Percentiles rank a stretch among this genome's conserved stretches.
These are phyloP conservation scores for Geodia barretti DNA, from an alignment of 37 sponge, comb jelly and placozoan genomes.

Conservation along the genomic window DNA sequence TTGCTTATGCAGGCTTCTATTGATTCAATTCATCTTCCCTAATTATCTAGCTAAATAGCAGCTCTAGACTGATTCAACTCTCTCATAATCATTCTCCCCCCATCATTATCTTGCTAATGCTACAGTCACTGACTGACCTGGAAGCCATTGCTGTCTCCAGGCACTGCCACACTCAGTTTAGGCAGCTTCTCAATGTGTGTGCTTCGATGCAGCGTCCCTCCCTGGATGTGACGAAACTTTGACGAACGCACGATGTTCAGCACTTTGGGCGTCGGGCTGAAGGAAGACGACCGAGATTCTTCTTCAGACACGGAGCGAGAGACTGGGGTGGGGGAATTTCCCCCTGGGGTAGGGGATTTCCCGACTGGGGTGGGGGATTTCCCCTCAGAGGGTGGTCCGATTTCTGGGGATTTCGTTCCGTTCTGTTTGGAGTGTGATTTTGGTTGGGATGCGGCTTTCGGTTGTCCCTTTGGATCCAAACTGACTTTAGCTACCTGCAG, in stretches of 20 bases:
- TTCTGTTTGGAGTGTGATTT: not conserved
- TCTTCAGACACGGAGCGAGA: not conserved
- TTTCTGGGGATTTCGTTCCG: not conserved
- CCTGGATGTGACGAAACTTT: constrained; percentile 80
- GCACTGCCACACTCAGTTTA: constrained; percentile 50
- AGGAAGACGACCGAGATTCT: not conserved
- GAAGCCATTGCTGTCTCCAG: constrained; percentile 83
- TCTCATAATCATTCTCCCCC: too few relatives aligned
- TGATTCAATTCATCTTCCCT: too few relatives aligned
- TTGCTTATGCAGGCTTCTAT: too few relatives aligned
- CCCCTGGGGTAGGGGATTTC: not conserved
- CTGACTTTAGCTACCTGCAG: constrained; percentile 64
- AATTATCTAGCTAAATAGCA: too few relatives aligned
- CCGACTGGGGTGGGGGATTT: not conserved
- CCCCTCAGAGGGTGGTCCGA: not conserved
- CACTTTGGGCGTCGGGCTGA: constrained; percentile 25
- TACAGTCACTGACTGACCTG: too few relatives aligned
- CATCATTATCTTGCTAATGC: too few relatives aligned
- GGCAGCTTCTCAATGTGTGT: constrained; percentile 79
- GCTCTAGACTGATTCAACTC: too few relatives aligned
- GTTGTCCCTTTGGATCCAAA: constrained; percentile 48
- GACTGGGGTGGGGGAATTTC: constrained; percentile 4
- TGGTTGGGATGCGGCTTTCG: not conserved
- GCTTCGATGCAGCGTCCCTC: constrained; percentile 57
- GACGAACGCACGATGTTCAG: constrained; percentile 74